A percentile compares a stretch with the other conserved stretches of the same genome.
Evolutionary conservation across 1,140 invertebrate species (phyloP).

Genomic region (Olivierus martensii): DNA sequence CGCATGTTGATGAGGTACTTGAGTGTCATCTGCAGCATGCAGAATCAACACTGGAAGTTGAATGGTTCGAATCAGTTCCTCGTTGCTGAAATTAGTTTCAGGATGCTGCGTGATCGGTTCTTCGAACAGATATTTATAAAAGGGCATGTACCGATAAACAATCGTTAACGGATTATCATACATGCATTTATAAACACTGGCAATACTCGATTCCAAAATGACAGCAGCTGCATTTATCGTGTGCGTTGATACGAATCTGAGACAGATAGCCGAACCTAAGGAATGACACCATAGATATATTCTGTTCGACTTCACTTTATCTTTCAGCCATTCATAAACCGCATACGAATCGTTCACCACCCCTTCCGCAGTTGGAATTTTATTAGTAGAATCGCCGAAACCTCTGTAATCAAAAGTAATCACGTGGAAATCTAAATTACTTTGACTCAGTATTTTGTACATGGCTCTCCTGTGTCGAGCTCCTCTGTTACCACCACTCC

Average conservation of each 20-base stretch:
- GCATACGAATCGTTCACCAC: constrained; percentile 5
- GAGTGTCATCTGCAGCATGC: constrained; percentile 71
- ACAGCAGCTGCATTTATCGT: constrained; percentile 39
- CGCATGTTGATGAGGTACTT: constrained; percentile 61
- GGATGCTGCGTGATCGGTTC: too few relatives aligned
- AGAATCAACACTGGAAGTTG: constrained; percentile 63
- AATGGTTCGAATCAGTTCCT: constrained; percentile 33
- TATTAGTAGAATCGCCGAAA: constrained; percentile 11
- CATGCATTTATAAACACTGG: constrained; percentile 67
- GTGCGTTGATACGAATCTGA: too few relatives aligned
- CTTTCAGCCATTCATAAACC: constrained; percentile 5
- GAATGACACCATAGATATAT: constrained; percentile 17
- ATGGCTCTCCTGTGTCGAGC: constrained; percentile 2
- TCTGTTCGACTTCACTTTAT: neutral
- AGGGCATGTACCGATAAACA: constrained; percentile 42
- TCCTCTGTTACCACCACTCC: neutral
- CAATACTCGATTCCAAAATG: constrained; percentile 75
- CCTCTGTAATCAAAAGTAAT: constrained; percentile 9
- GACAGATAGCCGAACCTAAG: constrained; percentile 17
- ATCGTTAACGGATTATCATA: constrained; percentile 55
- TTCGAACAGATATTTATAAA: constrained; percentile 52
- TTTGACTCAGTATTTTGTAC: neutral
- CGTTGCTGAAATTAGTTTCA: constrained; percentile 16
- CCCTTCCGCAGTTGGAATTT: neutral
- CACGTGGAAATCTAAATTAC: constrained; percentile 1